Conservation (phyloP, 2,888 invertebrate genomes). For the Patella pellucida region DNA sequence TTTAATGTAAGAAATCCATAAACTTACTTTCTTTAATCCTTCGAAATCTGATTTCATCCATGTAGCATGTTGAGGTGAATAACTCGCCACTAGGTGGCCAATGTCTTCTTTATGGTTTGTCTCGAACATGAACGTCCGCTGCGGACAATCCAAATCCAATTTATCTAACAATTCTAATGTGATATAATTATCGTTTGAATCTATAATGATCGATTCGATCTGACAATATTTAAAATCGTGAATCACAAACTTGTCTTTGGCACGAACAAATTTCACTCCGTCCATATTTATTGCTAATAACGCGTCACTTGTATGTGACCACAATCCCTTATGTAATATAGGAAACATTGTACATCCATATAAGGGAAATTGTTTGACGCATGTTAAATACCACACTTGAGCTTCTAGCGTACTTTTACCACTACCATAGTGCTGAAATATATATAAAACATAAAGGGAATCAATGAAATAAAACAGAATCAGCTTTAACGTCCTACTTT, state of each 20-base stretch:
- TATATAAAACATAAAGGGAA: constrained; percentile 25
- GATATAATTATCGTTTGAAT: constrained; percentile 92
- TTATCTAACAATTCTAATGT: constrained; percentile 88
- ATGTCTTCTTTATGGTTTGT: constrained; percentile 91
- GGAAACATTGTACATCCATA: constrained; percentile 90
- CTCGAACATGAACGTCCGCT: constrained; percentile 85
- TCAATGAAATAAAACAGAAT: not conserved
- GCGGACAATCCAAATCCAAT: constrained; percentile 48
- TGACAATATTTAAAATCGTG: constrained; percentile 92
- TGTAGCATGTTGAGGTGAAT: constrained; percentile 85
- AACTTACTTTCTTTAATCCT: constrained; percentile 54
- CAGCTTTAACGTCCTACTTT: too few relatives aligned
- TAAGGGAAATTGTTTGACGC: constrained; percentile 96
- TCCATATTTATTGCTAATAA: constrained; percentile 91
- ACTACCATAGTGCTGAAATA: constrained; percentile 81
- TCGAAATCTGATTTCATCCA: constrained; percentile 69
- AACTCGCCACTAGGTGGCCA: constrained; percentile 91
- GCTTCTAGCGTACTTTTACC: constrained; percentile 91
- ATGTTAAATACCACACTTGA: constrained; percentile 92
- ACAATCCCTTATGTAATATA: constrained; percentile 92
- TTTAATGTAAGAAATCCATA: too few relatives aligned
- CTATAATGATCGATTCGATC: constrained; percentile 90
- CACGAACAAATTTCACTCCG: constrained; percentile 90
- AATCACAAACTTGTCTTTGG: constrained; percentile 91
- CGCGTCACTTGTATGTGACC: constrained; percentile 83